Conservation (phyloP, 2,888 invertebrate genomes). For the Nephrocerus scutellatus region DNA sequence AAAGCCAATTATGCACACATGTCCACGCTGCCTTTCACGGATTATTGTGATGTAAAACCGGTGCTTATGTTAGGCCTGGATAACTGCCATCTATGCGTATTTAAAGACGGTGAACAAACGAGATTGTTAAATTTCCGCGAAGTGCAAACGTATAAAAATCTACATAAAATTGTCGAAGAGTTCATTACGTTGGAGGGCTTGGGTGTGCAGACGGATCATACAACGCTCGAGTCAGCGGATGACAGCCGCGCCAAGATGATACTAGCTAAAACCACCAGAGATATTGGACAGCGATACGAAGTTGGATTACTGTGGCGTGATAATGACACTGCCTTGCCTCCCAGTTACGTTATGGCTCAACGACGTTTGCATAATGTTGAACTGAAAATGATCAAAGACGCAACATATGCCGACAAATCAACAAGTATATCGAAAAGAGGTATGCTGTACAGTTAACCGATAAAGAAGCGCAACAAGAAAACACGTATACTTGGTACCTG, state of each 20-base stretch:
- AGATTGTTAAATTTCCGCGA: not conserved
- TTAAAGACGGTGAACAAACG: not conserved
- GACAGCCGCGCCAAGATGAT: constrained; percentile 8
- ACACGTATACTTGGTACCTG: constrained; percentile 8
- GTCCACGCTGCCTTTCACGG: not conserved
- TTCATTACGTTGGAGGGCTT: constrained; percentile 15
- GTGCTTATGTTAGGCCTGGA: constrained; percentile 8
- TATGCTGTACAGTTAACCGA: constrained; percentile 10
- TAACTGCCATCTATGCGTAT: constrained; percentile 1
- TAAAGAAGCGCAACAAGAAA: not conserved
- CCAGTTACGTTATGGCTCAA: constrained; percentile 17
- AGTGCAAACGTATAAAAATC: not conserved
- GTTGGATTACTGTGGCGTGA: constrained; percentile 17
- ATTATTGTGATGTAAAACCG: not conserved
- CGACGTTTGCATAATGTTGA: constrained; percentile 15
- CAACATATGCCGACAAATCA: constrained; percentile 16
- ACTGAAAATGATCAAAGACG: constrained; percentile 14
- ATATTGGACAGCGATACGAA: constrained; percentile 11
- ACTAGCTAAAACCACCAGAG: constrained; percentile 9
- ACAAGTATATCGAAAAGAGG: constrained; percentile 16
- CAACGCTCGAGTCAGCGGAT: constrained; percentile 9
- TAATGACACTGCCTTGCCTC: constrained; percentile 7
- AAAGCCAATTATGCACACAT: constrained; percentile 1
- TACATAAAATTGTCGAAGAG: constrained; percentile 9
- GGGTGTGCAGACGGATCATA: not conserved